Percentiles rank a stretch among this genome's conserved stretches.
These are phyloP conservation scores for Boulengerochromis microlepis DNA, from an alignment of 2,113 vertebrate species.

Conservation along the genomic window DNA sequence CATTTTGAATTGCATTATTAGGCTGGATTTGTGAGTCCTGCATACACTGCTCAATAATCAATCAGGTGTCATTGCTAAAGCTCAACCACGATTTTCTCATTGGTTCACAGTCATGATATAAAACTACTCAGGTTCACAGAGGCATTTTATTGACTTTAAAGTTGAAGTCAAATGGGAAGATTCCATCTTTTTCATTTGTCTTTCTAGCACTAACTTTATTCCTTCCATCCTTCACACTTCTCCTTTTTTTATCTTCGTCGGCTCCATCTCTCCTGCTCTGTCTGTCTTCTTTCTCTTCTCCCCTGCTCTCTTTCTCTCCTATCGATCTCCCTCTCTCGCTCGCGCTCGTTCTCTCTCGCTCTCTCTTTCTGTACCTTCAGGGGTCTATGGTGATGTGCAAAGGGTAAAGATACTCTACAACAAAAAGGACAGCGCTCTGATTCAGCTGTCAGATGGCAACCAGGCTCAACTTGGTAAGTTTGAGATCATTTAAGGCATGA, in stretches of 20 bases:
- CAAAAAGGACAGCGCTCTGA: constrained; percentile 98
- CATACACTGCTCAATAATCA: neutral
- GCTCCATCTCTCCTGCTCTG: constrained; percentile 72
- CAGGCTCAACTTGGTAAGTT: constrained; percentile 93
- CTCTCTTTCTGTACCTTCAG: constrained; percentile 73
- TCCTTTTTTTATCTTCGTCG: constrained; percentile 58
- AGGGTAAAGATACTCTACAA: constrained; percentile 99
- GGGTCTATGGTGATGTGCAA: constrained; percentile 98
- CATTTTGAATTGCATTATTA: neutral
- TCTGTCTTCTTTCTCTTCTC: constrained; percentile 53
- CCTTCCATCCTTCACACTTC: constrained; percentile 71
- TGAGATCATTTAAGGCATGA: neutral
- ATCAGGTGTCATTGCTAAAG: neutral
- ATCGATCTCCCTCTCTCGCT: neutral
- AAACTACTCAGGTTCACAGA: neutral
- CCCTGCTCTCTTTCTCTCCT: constrained; percentile 43
- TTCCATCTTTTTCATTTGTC: constrained; percentile 64
- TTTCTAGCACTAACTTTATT: constrained; percentile 79
- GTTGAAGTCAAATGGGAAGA: constrained; percentile 49
- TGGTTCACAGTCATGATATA: constrained; percentile 3
- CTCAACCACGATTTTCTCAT: neutral
- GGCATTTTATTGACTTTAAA: constrained; percentile 25
- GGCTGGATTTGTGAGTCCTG: neutral
- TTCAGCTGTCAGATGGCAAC: constrained; percentile 97
- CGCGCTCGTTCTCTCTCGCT: neutral